Percentiles rank a stretch among this genome's conserved stretches.
Conservation (phyloP, 2,797 vertebrate genomes). For the Aselliscus stoliczkanus region DNA sequence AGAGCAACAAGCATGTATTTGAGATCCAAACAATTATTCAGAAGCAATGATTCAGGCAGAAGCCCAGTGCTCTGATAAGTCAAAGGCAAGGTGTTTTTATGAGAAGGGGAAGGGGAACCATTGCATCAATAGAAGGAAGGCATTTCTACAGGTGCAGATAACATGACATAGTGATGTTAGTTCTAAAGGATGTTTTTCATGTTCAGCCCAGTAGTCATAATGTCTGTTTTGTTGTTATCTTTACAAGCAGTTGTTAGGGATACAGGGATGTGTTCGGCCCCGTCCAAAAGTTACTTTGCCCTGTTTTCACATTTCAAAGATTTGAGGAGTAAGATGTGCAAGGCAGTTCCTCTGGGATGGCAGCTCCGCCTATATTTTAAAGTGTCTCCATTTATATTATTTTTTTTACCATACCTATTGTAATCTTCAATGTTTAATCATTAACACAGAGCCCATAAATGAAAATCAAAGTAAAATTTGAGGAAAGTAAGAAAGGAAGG, state of each 20-base stretch:
- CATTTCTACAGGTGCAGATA: neutral
- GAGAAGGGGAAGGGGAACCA: neutral
- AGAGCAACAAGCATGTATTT: neutral
- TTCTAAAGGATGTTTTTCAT: neutral
- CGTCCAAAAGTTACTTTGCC: neutral
- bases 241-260: neutral
- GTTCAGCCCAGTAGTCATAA: neutral
- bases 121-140: neutral
- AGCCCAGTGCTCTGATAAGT: neutral
- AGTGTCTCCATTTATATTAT: neutral
- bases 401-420: neutral
- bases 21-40: neutral
- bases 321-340: neutral
- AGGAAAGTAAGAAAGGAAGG: neutral
- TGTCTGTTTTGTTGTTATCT: neutral
- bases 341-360: neutral
- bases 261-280: neutral
- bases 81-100: neutral
- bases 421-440: neutral
- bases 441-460: neutral
- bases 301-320: neutral
- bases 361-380: neutral
- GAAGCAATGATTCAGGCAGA: neutral
- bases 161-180: neutral
- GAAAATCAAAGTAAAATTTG: neutral